Conservation (phyloP, 2,888 invertebrate species). For the Deladenus siricidicola region DNA sequence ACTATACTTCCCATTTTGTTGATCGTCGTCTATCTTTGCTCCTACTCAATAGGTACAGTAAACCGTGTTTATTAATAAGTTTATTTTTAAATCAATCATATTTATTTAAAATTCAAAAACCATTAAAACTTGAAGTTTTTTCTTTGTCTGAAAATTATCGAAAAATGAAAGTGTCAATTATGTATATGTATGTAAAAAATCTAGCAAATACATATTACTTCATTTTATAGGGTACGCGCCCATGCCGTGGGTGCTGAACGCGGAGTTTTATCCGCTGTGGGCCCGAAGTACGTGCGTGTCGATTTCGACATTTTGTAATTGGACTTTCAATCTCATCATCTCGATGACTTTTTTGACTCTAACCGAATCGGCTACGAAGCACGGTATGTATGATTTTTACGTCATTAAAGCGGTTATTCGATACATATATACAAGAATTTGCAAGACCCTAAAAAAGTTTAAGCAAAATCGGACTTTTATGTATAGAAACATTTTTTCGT, state of each 20-base stretch:
- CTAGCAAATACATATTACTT: background rate
- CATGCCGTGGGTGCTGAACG: constrained; percentile 60
- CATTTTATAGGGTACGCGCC: constrained; percentile 57
- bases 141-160: background rate
- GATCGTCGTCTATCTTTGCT: constrained; percentile 46
- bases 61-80: constrained; percentile 15
- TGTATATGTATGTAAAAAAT: constrained; percentile 3
- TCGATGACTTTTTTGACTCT: constrained; percentile 58
- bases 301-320: constrained; percentile 55
- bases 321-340: constrained; percentile 59
- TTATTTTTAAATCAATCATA: constrained; percentile 17
- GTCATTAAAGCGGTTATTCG: too few species aligned
- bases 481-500: too few species aligned
- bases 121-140: background rate
- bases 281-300: constrained; percentile 56
- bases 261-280: constrained; percentile 60
- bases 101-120: background rate
- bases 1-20: constrained; percentile 52
- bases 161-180: background rate
- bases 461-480: too few species aligned
- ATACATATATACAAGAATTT: too few species aligned
- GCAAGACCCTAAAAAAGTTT: too few species aligned
- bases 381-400: too few species aligned
- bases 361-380: constrained; percentile 42
- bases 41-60: constrained; percentile 27